Percentiles rank a stretch among this genome's conserved stretches.
Evolutionary conservation across 1,140 invertebrate species (phyloP).

Genomic region (Bombyx mandarina): DNA sequence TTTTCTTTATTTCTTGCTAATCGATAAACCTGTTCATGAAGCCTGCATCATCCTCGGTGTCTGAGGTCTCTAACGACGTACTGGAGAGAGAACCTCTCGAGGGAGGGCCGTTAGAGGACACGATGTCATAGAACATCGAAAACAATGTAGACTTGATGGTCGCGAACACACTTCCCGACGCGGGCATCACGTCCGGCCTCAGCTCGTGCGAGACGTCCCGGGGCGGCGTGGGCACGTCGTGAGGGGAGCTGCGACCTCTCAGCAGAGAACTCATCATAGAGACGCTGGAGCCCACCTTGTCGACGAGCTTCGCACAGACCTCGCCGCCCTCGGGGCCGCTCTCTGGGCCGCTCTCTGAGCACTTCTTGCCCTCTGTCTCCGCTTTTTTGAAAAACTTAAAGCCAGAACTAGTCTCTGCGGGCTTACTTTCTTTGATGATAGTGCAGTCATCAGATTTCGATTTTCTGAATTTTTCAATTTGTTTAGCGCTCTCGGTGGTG

Average conservation of each 20-base stretch:
- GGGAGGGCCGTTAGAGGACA: not conserved
- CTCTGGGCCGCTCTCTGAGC: not conserved
- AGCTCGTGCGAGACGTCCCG: conserved; percentile 11
- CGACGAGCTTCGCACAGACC: conserved; percentile 4
- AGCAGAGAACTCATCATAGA: conserved; percentile 12
- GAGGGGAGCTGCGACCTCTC: conserved; percentile 11
- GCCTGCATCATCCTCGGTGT: not conserved
- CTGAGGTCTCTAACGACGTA: not conserved
- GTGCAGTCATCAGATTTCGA: not conserved
- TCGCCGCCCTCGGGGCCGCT: not conserved
- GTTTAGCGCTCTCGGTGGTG: conserved; percentile 22
- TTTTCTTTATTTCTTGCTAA: not conserved
- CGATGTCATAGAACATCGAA: conserved; percentile 29
- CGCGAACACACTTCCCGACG: conserved; percentile 21
- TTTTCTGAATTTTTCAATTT: conserved; percentile 14
- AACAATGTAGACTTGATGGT: conserved; percentile 31
- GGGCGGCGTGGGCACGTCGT: conserved; percentile 12
- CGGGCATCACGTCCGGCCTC: conserved; percentile 9
- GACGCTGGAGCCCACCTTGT: conserved; percentile 15
- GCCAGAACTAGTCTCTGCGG: not conserved
- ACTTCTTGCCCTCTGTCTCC: conserved; percentile 3
- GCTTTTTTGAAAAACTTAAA: conserved; percentile 5
- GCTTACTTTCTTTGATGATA: conserved; percentile 1
- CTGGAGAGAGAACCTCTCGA: not conserved
- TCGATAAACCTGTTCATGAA: conserved; percentile 2